phyloP scores from a whole-genome alignment of 2,113 vertebrate genomes.

The Clarias gariepinus region DNA sequence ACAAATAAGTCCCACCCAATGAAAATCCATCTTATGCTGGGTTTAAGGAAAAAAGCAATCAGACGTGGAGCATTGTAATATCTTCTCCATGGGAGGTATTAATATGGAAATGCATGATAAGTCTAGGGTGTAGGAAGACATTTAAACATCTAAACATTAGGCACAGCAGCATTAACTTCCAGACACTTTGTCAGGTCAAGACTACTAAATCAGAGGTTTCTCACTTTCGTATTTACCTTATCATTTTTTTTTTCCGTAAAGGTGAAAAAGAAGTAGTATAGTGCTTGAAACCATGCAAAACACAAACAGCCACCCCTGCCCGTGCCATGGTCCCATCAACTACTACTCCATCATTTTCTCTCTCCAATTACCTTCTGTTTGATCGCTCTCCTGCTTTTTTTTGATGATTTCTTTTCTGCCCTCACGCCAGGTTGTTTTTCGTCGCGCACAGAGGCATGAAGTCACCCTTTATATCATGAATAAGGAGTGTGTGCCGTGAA shows the following conservation, averaged over 20 bases:
- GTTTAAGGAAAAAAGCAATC: not conserved
- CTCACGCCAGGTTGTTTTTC: slow-evolving; percentile 33
- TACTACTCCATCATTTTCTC: slow-evolving; percentile 18
- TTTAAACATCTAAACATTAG: not conserved
- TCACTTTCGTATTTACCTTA: not conserved
- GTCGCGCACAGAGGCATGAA: slow-evolving; percentile 42
- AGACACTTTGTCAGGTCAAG: not conserved
- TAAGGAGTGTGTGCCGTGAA: slow-evolving; percentile 39
- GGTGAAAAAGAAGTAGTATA: not conserved
- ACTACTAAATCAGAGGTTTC: not conserved
- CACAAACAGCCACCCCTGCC: not conserved
- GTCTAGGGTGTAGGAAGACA: not conserved
- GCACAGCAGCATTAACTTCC: not conserved
- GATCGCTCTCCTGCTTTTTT: not conserved
- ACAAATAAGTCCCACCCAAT: not conserved
- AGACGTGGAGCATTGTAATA: not conserved
- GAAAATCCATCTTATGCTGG: not conserved
- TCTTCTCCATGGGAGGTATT: not conserved
- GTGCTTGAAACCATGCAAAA: not conserved
- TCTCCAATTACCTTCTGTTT: slow-evolving; percentile 25
- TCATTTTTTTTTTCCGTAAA: not conserved
- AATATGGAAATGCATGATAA: not conserved
- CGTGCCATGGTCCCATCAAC: not conserved
- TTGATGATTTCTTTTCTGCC: slow-evolving; percentile 27
- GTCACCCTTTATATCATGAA: slow-evolving; percentile 44